Percentiles rank a stretch among this genome's conserved stretches.
These are phyloP conservation scores for Centropus unirufus DNA, from an alignment of 2,113 vertebrate species.

Conservation along the genomic window DNA sequence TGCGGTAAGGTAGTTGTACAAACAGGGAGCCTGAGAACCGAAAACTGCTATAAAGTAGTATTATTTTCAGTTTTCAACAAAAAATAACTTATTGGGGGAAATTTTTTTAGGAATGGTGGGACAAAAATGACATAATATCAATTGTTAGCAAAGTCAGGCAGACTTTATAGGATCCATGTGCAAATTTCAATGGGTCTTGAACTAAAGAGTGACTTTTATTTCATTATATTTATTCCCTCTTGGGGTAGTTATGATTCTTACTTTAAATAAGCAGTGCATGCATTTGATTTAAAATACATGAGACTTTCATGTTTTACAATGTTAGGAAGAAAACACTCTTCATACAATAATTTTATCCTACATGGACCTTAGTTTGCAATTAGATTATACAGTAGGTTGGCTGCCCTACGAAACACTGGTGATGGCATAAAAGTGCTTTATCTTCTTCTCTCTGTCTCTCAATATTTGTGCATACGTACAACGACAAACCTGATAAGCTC, in stretches of 20 bases:
- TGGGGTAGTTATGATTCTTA: not conserved
- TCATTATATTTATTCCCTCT: not conserved
- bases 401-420: slow-evolving; percentile 56
- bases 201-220: not conserved
- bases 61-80: not conserved
- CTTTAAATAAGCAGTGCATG: not conserved
- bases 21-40: not conserved
- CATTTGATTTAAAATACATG: slow-evolving; percentile 7
- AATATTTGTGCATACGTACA: not conserved
- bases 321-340: slow-evolving; percentile 23
- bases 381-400: slow-evolving; percentile 30
- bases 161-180: not conserved
- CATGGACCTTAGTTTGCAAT: slow-evolving; percentile 13
- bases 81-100: not conserved
- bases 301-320: slow-evolving; percentile 16
- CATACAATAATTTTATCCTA: not conserved
- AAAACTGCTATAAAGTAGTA: not conserved
- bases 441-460: not conserved
- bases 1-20: not conserved
- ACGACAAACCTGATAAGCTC: slow-evolving; percentile 48
- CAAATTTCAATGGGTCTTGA: not conserved
- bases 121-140: not conserved
- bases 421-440: slow-evolving; percentile 13
- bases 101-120: not conserved
- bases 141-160: not conserved